Evolutionary conservation across 2,113 vertebrate species (phyloP).

Genomic region (Paracanthobrama guichenoti): DNA sequence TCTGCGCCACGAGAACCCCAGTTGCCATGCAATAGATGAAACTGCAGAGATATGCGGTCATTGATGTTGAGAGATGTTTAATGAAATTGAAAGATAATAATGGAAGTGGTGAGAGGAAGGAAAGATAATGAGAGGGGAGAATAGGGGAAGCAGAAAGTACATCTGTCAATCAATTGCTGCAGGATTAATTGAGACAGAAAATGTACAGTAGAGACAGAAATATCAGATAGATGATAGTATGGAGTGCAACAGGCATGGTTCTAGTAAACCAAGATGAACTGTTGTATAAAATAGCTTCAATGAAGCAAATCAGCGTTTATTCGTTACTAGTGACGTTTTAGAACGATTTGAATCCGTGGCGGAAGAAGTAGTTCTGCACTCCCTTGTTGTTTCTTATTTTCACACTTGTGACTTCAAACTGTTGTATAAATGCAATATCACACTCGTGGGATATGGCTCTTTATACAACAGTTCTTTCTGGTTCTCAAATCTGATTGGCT

Average conservation of each 20-base stretch:
- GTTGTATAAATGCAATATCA: too few relatives aligned
- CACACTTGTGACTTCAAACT: too few relatives aligned
- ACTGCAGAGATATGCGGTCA: neutral
- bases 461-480: too few relatives aligned
- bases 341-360: too few relatives aligned
- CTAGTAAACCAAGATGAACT: too few relatives aligned
- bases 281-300: too few relatives aligned
- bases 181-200: constrained; percentile 28
- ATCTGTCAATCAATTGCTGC: constrained; percentile 35
- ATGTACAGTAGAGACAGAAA: neutral
- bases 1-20: constrained; percentile 41
- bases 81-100: constrained; percentile 47
- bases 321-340: too few relatives aligned
- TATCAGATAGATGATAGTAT: neutral
- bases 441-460: too few relatives aligned
- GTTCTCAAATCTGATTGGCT: too few relatives aligned
- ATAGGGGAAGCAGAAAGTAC: constrained; percentile 7
- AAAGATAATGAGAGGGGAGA: constrained; percentile 21
- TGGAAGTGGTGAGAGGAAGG: constrained; percentile 16
- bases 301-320: too few relatives aligned
- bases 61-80: constrained; percentile 38
- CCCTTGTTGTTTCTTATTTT: too few relatives aligned
- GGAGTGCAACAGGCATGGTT: neutral
- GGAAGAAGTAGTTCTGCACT: too few relatives aligned
- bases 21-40: constrained; percentile 46